A percentile compares a stretch with the other conserved stretches of the same genome.
phyloP scores from a whole-genome alignment of 2,113 vertebrate species.

The Parotia lawesii region DNA sequence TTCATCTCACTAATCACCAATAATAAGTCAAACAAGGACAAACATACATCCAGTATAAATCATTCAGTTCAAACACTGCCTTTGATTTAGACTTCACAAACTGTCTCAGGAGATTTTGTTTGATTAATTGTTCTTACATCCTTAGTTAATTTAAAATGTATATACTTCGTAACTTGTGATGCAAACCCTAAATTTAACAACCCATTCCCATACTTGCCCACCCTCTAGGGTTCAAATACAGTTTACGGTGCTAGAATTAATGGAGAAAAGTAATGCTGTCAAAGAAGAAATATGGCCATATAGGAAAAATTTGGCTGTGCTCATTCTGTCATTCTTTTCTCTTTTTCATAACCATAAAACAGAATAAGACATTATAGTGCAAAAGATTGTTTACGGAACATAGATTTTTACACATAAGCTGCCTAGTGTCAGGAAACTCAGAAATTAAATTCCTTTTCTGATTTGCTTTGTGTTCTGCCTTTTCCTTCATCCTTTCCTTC shows the following conservation, averaged over 20 bases:
- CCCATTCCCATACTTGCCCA: neutral
- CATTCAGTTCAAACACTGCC: neutral
- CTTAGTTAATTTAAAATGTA: neutral
- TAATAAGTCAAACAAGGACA: neutral
- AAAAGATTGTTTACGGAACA: neutral
- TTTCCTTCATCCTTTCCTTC: neutral
- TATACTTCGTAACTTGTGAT: neutral
- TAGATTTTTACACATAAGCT: slow-evolving; percentile 1
- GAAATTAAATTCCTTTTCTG: neutral
- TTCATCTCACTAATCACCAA: neutral
- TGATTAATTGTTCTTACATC: neutral
- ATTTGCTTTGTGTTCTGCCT: neutral
- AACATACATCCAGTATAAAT: neutral
- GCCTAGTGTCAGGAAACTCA: neutral
- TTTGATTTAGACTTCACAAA: slow-evolving; percentile 4
- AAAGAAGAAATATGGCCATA: neutral
- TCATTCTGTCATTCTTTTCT: slow-evolving; percentile 14
- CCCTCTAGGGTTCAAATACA: neutral
- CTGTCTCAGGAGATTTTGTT: neutral
- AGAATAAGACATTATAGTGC: neutral
- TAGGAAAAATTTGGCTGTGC: neutral
- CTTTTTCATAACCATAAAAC: neutral
- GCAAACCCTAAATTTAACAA: neutral
- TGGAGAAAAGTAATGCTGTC: neutral
- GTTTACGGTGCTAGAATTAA: slow-evolving; percentile 3